These are phyloP conservation scores for Hirtodrosophila cameraria DNA, from an alignment of 2,888 invertebrate species.

Conservation along the genomic window DNA sequence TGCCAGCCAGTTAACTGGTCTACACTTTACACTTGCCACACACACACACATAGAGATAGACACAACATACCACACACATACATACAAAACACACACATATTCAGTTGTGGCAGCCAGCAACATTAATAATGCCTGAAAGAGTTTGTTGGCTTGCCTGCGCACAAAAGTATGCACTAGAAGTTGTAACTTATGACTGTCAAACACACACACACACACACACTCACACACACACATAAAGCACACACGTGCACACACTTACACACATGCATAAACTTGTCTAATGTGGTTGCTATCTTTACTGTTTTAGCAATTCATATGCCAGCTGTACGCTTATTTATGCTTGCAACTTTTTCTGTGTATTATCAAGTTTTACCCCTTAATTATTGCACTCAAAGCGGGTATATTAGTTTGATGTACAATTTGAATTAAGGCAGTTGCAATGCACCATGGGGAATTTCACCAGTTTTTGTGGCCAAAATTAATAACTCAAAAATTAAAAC, in stretches of 20 bases:
- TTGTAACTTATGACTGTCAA: conserved; percentile 51
- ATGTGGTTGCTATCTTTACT: conserved; percentile 65
- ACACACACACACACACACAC: conserved; percentile 3
- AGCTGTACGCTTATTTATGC: conserved; percentile 69
- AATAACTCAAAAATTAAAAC: no score
- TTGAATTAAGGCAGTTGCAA: neutral
- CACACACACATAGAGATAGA: conserved; percentile 4
- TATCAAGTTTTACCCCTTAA: conserved; percentile 46
- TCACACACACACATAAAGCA: neutral
- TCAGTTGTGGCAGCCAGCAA: conserved; percentile 51
- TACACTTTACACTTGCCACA: conserved; percentile 15
- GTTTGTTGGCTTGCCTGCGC: conserved; percentile 43
- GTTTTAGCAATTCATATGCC: conserved; percentile 64
- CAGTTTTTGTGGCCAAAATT: no score
- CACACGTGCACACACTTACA: conserved; percentile 7
- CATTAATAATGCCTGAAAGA: conserved; percentile 69
- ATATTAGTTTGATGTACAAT: conserved; percentile 4
- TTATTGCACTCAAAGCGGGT: neutral
- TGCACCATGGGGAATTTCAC: no score
- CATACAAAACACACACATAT: conserved; percentile 2
- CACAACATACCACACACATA: neutral
- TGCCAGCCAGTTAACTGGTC: conserved; percentile 16
- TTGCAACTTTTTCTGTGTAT: conserved; percentile 56
- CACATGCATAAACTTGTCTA: conserved; percentile 54
- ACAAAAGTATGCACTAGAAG: conserved; percentile 64